These are phyloP conservation scores for Mesoligia furuncula DNA, from an alignment of 2,888 invertebrate species.

Conservation along the genomic window DNA sequence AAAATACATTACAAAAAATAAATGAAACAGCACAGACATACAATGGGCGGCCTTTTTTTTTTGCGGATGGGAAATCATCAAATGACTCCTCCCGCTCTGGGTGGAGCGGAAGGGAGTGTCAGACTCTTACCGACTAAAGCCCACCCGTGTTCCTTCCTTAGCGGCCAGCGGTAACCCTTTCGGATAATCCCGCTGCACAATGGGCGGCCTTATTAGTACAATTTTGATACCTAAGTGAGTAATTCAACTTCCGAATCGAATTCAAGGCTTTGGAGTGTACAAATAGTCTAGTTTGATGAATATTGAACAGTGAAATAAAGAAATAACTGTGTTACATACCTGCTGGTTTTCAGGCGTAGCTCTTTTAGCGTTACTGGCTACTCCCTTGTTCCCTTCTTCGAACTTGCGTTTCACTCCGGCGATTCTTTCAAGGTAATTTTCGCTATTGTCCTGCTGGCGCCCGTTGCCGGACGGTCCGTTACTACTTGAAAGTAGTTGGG, in stretches of 20 bases:
- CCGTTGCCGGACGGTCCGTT: constrained; percentile 83
- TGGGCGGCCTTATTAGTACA: not conserved
- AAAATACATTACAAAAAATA: not conserved
- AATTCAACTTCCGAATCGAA: not conserved
- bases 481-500: constrained; percentile 85
- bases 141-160: no score
- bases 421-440: constrained; percentile 82
- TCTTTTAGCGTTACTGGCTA: constrained; percentile 91
- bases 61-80: no score
- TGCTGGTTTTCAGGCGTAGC: constrained; percentile 88
- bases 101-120: no score
- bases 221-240: not conserved
- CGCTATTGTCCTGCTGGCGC: constrained; percentile 78
- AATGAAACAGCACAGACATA: not conserved
- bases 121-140: no score
- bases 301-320: not conserved
- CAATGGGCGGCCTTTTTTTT: not conserved
- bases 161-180: no score
- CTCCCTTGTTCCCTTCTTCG: constrained; percentile 90
- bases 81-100: no score
- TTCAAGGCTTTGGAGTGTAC: not conserved
- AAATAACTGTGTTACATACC: constrained; percentile 69
- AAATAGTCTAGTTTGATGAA: not conserved
- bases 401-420: constrained; percentile 85
- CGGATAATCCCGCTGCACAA: no score